Base-by-base conservation (phyloP, 1,140 invertebrate genomes). In the Heliothis virescens region DNA sequence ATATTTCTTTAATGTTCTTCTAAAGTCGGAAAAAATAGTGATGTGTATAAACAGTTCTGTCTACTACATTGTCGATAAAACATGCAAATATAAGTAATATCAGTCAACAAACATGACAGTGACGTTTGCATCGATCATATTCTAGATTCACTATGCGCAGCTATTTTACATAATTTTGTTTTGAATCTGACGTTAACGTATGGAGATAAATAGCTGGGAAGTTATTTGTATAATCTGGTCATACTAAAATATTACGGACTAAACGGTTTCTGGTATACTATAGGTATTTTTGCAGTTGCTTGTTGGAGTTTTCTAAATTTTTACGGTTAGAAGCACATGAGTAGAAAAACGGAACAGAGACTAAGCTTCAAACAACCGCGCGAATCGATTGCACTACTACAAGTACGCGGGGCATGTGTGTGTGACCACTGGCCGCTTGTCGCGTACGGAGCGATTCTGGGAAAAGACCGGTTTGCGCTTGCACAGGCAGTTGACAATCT, bases 131-230 rank as follows among this genome's bases (percentile, higher is more conserved):
- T 62, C 59, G 59, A 62, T 62, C 59, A 62, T 62, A 62, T 62
- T 62, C 26, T 21, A 5, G 26, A 29, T 62, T 21, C 59, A 62
- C 13, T 13, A 41, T 41, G 34, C 10, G 13, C 21, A 29, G 11
- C 26, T n/a, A 29, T 29, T 62, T 26, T 34, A 29, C 59, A 62
- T 62, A 62, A 62, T 62, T 62, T 62, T 29, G 59, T 62, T 29
- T 62, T 13, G 59, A 34, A 34, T 29, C 26, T 15, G 59, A 62
- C 59, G 13, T 62, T 1, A 26, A 34, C 29, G 59, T 26, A 62
- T 62, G 59, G 26, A 62, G 59, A 62, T 34, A 15, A 26, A 62
- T 62, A 11, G 59, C 18, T 29, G 12, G 26, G 21, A n/a, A n/a
- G 15, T n/a, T 53, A 53, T 53, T 53, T 53, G 52, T 53, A 53